A percentile compares a stretch with the other conserved stretches of the same genome.
phyloP scores from a whole-genome alignment of 2,113 vertebrate species.

The Puma concolor region DNA sequence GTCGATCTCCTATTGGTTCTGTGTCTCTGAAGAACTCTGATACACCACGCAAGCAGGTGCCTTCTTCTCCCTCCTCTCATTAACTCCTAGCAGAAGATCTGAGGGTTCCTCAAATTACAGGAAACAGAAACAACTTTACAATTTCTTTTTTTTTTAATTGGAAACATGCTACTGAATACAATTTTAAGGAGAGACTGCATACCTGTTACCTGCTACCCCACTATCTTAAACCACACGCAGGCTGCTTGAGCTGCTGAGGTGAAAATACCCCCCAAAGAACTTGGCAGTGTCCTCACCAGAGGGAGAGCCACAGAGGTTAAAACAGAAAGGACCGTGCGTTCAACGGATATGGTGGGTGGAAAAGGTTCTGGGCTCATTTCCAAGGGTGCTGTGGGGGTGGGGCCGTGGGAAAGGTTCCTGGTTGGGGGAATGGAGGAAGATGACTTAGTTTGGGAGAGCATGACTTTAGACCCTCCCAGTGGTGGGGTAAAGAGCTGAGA shows the following conservation, averaged over 20 bases:
- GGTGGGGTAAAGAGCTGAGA: background rate
- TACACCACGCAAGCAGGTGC: background rate
- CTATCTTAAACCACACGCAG: background rate
- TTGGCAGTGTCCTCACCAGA: background rate
- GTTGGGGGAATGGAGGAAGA: background rate
- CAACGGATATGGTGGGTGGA: background rate
- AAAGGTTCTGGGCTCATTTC: background rate
- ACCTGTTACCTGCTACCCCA: background rate
- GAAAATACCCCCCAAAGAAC: background rate
- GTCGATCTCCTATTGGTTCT: background rate
- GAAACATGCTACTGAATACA: background rate
- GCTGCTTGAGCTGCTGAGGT: background rate
- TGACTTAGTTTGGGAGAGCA: background rate
- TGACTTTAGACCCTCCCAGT: background rate
- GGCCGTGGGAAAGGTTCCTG: background rate
- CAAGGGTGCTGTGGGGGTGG: background rate
- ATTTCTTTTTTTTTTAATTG: background rate
- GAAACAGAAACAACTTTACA: background rate
- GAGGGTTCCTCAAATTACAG: background rate
- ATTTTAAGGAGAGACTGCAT: background rate
- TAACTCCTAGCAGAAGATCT: background rate
- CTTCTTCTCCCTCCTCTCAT: background rate
- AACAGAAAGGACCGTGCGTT: background rate
- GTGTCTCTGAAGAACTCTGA: background rate
- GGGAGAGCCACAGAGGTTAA: background rate